These are phyloP conservation scores for Sinocyclocheilus maitianheensis DNA, from an alignment of 2,113 vertebrate species.

Conservation along the genomic window DNA sequence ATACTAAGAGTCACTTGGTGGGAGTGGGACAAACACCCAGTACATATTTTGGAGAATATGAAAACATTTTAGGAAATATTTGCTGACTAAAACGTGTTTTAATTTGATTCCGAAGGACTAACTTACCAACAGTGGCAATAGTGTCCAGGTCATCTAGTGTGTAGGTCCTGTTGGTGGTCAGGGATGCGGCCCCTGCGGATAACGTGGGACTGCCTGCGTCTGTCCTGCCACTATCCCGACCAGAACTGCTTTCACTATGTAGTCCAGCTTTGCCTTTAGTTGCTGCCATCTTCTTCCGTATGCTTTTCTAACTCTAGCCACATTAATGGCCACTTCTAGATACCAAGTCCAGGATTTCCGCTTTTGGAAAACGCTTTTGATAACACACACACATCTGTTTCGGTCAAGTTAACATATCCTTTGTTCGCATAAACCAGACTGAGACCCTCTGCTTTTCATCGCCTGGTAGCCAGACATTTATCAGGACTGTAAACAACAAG, in stretches of 20 bases:
- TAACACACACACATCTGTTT: constrained; percentile 19
- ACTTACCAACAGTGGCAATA: constrained; percentile 88
- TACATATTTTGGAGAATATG: background rate
- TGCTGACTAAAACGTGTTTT: background rate
- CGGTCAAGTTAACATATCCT: constrained; percentile 35
- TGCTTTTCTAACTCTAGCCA: background rate
- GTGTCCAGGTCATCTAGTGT: constrained; percentile 85
- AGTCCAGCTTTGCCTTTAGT: constrained; percentile 67
- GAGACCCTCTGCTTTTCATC: constrained; percentile 1
- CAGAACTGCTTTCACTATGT: constrained; percentile 65
- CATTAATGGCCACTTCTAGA: constrained; percentile 4
- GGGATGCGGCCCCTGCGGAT: constrained; percentile 61
- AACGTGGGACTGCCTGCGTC: constrained; percentile 54
- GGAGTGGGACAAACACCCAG: background rate
- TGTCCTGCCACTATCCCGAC: constrained; percentile 64
- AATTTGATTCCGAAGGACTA: background rate
- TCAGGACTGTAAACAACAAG: background rate
- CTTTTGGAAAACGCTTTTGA: constrained; percentile 30
- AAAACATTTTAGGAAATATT: background rate
- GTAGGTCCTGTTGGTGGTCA: constrained; percentile 64
- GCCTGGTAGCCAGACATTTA: background rate
- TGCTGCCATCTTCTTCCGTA: constrained; percentile 71
- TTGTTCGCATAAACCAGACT: constrained; percentile 44
- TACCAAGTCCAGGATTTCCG: constrained; percentile 19
- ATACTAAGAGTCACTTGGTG: background rate